These are phyloP conservation scores for Taurulus bubalis DNA, from an alignment of 2,113 vertebrate genomes.

Conservation along the genomic window DNA sequence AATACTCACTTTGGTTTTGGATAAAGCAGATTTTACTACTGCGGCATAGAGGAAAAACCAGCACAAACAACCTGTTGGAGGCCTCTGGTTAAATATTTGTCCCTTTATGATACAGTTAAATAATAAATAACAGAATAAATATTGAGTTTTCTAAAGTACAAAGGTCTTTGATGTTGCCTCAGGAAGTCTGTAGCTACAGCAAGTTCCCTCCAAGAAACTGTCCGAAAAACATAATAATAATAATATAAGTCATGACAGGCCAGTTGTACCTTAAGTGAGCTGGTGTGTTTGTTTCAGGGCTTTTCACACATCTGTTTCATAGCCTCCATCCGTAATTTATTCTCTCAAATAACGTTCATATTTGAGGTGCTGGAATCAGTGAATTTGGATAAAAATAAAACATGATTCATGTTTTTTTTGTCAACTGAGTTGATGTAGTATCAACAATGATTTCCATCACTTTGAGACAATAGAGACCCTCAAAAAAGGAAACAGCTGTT, in stretches of 20 bases:
- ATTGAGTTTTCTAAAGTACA: not conserved
- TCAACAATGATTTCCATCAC: not conserved
- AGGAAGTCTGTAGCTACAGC: not conserved
- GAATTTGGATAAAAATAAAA: too few relatives aligned
- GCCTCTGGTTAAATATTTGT: not conserved
- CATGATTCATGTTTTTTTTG: too few relatives aligned
- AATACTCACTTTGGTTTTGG: not conserved
- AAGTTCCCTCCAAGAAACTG: not conserved
- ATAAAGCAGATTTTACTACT: not conserved
- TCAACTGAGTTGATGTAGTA: not conserved
- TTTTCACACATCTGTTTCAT: not conserved
- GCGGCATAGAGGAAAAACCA: not conserved
- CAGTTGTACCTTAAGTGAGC: not conserved
- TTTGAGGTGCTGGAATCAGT: too few relatives aligned
- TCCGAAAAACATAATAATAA: not conserved
- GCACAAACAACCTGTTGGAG: not conserved
- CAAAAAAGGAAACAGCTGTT: not conserved
- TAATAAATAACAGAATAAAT: conserved; percentile 1
- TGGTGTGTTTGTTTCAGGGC: not conserved
- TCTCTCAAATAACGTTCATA: not conserved
- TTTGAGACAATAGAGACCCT: not conserved
- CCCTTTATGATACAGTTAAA: not conserved
- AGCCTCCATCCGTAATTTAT: not conserved
- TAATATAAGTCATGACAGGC: not conserved
- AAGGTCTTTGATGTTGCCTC: not conserved